phyloP scores from a whole-genome alignment of 2,797 vertebrate genomes.

The Micromesistius poutassou region DNA sequence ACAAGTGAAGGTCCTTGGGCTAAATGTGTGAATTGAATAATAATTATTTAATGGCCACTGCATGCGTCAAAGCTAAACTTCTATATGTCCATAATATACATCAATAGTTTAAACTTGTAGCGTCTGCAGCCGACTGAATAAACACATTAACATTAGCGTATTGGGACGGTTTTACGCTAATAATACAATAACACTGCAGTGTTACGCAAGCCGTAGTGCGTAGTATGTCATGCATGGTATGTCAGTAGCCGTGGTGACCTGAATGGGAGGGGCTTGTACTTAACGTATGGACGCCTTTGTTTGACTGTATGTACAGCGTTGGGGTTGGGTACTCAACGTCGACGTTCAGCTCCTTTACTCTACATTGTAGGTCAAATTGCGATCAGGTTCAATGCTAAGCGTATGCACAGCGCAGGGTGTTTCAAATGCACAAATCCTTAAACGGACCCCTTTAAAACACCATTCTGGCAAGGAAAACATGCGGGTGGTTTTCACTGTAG shows the following conservation, averaged over 20 bases:
- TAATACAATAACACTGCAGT: background rate
- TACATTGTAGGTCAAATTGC: background rate
- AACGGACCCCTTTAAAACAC: background rate
- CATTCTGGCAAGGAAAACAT: background rate
- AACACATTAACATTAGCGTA: background rate
- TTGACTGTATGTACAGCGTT: slow-evolving; percentile 38
- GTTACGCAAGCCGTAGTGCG: slow-evolving; percentile 2
- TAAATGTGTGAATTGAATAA: background rate
- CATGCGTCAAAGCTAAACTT: background rate
- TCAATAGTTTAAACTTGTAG: background rate
- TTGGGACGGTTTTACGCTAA: background rate
- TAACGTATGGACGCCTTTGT: slow-evolving; percentile 47
- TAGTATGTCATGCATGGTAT: background rate
- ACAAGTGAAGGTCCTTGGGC: background rate
- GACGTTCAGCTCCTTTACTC: background rate
- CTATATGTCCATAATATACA: no score
- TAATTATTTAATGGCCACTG: background rate
- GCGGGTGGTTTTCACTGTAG: background rate
- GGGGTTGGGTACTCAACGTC: slow-evolving; percentile 2
- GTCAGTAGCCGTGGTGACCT: slow-evolving; percentile 6
- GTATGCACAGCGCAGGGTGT: background rate
- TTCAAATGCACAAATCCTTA: background rate
- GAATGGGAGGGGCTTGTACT: slow-evolving; percentile 17
- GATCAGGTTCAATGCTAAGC: no score
- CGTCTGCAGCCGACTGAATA: background rate